Conservation (phyloP, 2,888 invertebrate species). For the Panzeria rudis region DNA sequence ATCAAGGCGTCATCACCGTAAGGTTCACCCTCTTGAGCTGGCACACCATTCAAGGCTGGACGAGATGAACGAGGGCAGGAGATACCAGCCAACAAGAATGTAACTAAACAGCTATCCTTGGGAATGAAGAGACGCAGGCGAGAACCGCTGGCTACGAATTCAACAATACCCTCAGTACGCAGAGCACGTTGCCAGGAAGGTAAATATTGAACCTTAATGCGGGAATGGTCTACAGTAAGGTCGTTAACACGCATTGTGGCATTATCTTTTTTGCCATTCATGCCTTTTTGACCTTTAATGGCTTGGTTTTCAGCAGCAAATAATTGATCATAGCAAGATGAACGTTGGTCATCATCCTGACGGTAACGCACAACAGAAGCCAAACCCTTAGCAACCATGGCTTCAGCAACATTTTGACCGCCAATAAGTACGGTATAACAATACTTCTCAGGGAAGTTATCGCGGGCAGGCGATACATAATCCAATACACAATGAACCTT, state of each 20-base stretch:
- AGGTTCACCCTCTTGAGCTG: constrained; percentile 92
- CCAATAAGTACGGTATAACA: constrained; percentile 96
- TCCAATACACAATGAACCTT: constrained; percentile 96
- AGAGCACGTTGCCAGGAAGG: constrained; percentile 96
- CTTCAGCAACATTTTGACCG: constrained; percentile 96
- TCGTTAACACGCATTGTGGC: constrained; percentile 94
- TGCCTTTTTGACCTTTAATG: constrained; percentile 89
- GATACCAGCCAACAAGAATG: constrained; percentile 92
- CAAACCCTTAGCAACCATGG: constrained; percentile 94
- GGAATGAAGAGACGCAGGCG: constrained; percentile 96
- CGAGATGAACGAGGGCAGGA: constrained; percentile 93
- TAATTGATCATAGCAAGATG: constrained; percentile 95
- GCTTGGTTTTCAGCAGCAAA: constrained; percentile 97
- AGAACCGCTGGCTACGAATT: constrained; percentile 98
- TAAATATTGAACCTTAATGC: constrained; percentile 94
- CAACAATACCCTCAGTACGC: constrained; percentile 95
- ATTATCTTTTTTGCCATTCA: constrained; percentile 95
- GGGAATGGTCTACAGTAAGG: constrained; percentile 87
- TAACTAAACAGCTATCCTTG: constrained; percentile 96
- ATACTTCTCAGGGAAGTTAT: constrained; percentile 96
- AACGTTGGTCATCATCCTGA: constrained; percentile 97
- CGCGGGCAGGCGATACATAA: constrained; percentile 97
- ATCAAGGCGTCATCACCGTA: constrained; percentile 96
- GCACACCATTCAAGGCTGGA: constrained; percentile 87
- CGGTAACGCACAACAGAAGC: constrained; percentile 97